A percentile compares a stretch with the other conserved stretches of the same genome.
These are phyloP conservation scores for Epiblema foenella DNA, from an alignment of 2,888 invertebrate species.

Conservation along the genomic window DNA sequence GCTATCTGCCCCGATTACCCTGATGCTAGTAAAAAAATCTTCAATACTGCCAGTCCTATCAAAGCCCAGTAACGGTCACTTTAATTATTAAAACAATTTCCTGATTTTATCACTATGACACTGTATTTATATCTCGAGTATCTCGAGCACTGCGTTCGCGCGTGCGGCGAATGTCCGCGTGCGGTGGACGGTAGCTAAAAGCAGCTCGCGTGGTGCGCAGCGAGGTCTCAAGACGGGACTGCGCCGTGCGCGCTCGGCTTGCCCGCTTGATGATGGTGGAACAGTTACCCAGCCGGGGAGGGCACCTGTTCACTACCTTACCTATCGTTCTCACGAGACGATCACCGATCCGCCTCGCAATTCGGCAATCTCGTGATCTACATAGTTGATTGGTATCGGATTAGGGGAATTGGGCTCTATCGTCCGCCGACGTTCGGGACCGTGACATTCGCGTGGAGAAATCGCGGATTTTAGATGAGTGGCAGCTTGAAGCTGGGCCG, in stretches of 20 bases:
- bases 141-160: slow-evolving; percentile 49
- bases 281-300: slow-evolving; percentile 80
- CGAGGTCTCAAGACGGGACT: slow-evolving; percentile 73
- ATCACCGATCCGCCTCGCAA: slow-evolving; percentile 69
- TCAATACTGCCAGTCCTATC: slow-evolving; percentile 45
- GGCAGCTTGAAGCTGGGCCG: slow-evolving; percentile 63
- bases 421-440: slow-evolving; percentile 65
- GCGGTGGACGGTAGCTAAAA: slow-evolving; percentile 42
- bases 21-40: slow-evolving; percentile 67
- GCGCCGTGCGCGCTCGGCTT: slow-evolving; percentile 68
- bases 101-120: slow-evolving; percentile 53
- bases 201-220: slow-evolving; percentile 69
- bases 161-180: slow-evolving; percentile 50
- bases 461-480: slow-evolving; percentile 70
- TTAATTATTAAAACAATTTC: slow-evolving; percentile 29
- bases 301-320: slow-evolving; percentile 76
- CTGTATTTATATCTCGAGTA: slow-evolving; percentile 45
- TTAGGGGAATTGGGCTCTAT: slow-evolving; percentile 74
- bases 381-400: slow-evolving; percentile 81
- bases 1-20: slow-evolving; percentile 84
- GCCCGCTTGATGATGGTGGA: slow-evolving; percentile 71
- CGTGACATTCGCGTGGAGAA: slow-evolving; percentile 78
- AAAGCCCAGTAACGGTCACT: slow-evolving; percentile 46
- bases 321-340: slow-evolving; percentile 79
- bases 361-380: slow-evolving; percentile 80